Percentiles rank a stretch among this genome's conserved stretches.
Evolutionary conservation across 1,140 invertebrate genomes (phyloP).

Genomic region (Drosophila sucinea): DNA sequence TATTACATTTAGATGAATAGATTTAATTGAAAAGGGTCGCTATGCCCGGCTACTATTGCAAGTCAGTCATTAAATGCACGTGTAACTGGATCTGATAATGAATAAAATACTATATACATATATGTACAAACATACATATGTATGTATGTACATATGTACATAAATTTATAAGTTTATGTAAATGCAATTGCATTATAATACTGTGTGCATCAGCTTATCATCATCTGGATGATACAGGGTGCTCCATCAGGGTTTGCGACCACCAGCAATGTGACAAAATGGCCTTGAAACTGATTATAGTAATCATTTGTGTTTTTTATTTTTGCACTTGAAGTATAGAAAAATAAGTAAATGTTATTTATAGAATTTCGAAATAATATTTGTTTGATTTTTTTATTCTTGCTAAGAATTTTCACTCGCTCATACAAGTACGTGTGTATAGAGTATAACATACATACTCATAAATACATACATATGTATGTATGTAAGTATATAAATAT

Average conservation of each 20-base stretch:
- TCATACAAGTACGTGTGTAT: constrained; percentile 1
- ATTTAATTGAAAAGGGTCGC: constrained; percentile 17
- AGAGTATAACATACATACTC: neutral
- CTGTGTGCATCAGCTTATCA: constrained; percentile 30
- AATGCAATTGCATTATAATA: constrained; percentile 33
- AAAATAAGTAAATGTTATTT: constrained; percentile 45
- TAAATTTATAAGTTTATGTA: neutral
- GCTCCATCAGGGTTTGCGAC: neutral
- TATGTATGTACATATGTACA: neutral
- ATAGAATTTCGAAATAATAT: constrained; percentile 42
- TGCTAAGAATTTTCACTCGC: constrained; percentile 27
- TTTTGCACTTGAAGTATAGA: constrained; percentile 22
- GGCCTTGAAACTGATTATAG: constrained; percentile 11
- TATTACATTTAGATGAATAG: neutral
- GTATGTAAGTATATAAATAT: constrained; percentile 17
- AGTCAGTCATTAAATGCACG: constrained; percentile 41
- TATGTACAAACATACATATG: neutral
- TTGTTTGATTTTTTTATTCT: neutral
- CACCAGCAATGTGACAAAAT: neutral
- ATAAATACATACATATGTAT: constrained; percentile 10
- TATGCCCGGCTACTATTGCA: neutral
- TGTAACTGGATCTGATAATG: constrained; percentile 46
- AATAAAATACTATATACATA: neutral
- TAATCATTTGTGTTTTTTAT: neutral
- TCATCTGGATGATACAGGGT: constrained; percentile 33